A percentile compares a stretch with the other conserved stretches of the same genome.
These are phyloP conservation scores for Syndactyla subalaris DNA, from an alignment of 2,797 vertebrate genomes.

Conservation along the genomic window DNA sequence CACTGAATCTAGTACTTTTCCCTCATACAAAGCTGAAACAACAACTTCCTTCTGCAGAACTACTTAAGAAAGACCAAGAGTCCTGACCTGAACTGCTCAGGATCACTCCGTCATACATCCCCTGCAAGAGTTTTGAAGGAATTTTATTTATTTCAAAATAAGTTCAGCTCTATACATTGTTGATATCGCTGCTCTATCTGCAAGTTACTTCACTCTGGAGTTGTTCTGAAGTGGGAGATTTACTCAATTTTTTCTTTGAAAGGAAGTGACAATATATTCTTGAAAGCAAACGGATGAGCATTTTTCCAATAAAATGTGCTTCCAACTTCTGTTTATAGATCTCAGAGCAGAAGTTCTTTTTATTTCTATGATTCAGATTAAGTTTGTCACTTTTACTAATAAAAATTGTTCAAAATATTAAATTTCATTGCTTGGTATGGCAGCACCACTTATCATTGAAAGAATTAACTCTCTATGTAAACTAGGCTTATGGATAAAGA, in stretches of 20 bases:
- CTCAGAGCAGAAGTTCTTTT: neutral
- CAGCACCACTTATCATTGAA: neutral
- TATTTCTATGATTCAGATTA: neutral
- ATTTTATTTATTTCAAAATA: neutral
- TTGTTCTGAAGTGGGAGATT: neutral
- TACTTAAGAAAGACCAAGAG: conserved; percentile 45
- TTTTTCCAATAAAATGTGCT: neutral
- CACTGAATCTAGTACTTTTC: conserved; percentile 38
- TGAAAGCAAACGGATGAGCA: neutral
- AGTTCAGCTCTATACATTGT: neutral
- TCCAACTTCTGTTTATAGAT: neutral
- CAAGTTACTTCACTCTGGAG: neutral
- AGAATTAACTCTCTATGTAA: neutral
- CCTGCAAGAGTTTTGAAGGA: neutral
- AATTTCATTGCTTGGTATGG: neutral
- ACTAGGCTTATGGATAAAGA: neutral
- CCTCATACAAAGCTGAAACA: conserved; percentile 43
- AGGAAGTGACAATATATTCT: neutral
- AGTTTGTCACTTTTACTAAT: neutral
- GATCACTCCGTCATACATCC: neutral
- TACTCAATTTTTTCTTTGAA: neutral
- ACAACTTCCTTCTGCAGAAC: conserved; percentile 61
- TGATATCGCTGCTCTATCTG: neutral
- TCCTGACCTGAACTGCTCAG: conserved; percentile 8
- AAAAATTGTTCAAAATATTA: neutral